A percentile compares a stretch with the other conserved stretches of the same genome.
Conservation (phyloP, 1,140 invertebrate species). For the Listronotus oregonensis region DNA sequence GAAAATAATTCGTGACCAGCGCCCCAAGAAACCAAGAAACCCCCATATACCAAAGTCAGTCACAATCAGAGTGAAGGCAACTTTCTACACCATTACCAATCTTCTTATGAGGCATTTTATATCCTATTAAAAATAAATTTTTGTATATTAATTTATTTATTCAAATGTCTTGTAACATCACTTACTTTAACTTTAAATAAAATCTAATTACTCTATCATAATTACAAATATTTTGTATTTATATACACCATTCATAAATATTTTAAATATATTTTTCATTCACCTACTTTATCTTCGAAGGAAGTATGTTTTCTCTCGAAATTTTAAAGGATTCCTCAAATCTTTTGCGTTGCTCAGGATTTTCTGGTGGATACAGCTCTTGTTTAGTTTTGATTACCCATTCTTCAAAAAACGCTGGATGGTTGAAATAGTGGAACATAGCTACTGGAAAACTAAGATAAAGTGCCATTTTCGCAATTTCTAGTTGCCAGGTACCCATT, state of each 20-base stretch:
- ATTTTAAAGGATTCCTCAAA: constrained; percentile 64
- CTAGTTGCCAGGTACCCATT: constrained; percentile 82
- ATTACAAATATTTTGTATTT: too few relatives aligned
- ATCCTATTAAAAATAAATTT: too few relatives aligned
- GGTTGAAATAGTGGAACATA: constrained; percentile 85
- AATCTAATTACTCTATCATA: too few relatives aligned
- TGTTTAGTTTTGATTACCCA: constrained; percentile 74
- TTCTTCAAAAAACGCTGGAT: constrained; percentile 80
- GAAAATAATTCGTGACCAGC: too few relatives aligned
- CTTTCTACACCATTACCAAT: too few relatives aligned
- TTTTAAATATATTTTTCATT: constrained; percentile 50
- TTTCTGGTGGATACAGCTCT: constrained; percentile 72
- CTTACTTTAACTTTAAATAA: too few relatives aligned
- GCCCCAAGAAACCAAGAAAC: too few relatives aligned
- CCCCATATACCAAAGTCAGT: too few relatives aligned
- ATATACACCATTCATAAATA: neutral
- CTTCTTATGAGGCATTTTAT: too few relatives aligned
- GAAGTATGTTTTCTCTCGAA: constrained; percentile 60
- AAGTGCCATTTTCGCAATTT: constrained; percentile 79
- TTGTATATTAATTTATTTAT: too few relatives aligned
- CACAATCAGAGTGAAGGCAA: too few relatives aligned
- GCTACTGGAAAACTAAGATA: constrained; percentile 85
- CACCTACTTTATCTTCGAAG: constrained; percentile 55
- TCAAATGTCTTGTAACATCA: too few relatives aligned
- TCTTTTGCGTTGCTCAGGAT: constrained; percentile 61